Evolutionary conservation across 2,888 invertebrate genomes (phyloP), one percentile per base, ranked within the genome.

Genomic region (Oegoconia quadripuncta): DNA sequence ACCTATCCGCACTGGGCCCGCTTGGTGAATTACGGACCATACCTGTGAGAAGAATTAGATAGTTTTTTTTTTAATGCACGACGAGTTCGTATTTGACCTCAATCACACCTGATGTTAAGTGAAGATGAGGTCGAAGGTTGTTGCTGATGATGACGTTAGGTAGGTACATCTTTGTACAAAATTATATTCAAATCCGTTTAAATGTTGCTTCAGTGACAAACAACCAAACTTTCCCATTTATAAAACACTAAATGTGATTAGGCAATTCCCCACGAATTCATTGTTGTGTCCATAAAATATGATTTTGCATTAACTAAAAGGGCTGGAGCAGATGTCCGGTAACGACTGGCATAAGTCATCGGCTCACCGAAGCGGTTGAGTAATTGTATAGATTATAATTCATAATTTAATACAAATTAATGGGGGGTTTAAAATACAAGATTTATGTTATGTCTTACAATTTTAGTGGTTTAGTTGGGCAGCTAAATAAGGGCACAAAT

Each of bases 361-460:
- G 62, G 55, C 60, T 54, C 61, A 47, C 49, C 43, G 31, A 37
- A 30, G 14, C 39, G 17, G 36, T 30, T 70, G 69, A 79, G 58
- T 77, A 72, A 79, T 81, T 71, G 76, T 61, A 45, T 54, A 71
- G 74, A 79, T 82, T 79, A 79, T 63, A 72, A 70, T 72, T 65
- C 64, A 66, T 70, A 63, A 64, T 71, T 72, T 62, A 51, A 44
- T 55, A 39, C 42, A 42, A 72, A 75, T 72, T 73, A 69, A 74
- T 74, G 70, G 64, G 50, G n/a, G 63, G 63, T 58, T 63, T 60
- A 58, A 67, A 64, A 56, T 59, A 45, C 38, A 48, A 42, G 67
- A 81, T 81, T 75, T 70, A 81, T 77, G 67, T 52, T 50, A 46
- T 59, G 69, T 77, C 75, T 81, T 80, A 78, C 77, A 76, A 80